These are phyloP conservation scores for Mactromeris polynyma DNA, from an alignment of 2,888 invertebrate genomes.

Conservation along the genomic window DNA sequence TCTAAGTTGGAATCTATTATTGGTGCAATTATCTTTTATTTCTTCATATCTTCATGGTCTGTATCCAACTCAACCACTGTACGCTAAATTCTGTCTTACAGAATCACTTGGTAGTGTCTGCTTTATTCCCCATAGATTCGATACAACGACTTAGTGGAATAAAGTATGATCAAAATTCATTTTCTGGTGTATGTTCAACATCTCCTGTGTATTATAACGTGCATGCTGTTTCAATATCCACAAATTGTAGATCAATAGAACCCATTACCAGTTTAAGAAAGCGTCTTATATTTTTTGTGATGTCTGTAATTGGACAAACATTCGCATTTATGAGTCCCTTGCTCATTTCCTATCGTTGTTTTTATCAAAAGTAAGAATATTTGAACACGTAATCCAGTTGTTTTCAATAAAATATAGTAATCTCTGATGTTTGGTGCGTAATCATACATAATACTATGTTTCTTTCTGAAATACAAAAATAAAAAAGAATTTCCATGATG, in stretches of 20 bases:
- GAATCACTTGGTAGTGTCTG: neutral
- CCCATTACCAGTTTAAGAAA: neutral
- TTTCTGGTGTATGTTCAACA: neutral
- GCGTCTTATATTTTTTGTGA: neutral
- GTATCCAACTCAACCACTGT: neutral
- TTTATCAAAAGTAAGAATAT: no score
- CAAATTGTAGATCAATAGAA: neutral
- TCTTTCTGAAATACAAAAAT: no score
- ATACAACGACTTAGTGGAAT: neutral
- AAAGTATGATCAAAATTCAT: neutral
- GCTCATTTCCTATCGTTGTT: no score
- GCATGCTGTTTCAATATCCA: neutral
- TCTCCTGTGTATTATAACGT: neutral
- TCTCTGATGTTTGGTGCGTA: no score
- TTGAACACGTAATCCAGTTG: no score
- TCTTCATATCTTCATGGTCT: neutral
- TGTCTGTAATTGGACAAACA: neutral
- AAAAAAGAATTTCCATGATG: no score
- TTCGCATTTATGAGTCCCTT: neutral
- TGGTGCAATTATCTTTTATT: neutral
- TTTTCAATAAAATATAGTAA: no score
- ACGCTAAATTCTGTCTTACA: neutral
- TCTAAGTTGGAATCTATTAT: neutral
- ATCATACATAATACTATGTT: no score
- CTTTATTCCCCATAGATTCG: neutral